phyloP scores from a whole-genome alignment of 2,797 vertebrate genomes.

The Brotula barbata region DNA sequence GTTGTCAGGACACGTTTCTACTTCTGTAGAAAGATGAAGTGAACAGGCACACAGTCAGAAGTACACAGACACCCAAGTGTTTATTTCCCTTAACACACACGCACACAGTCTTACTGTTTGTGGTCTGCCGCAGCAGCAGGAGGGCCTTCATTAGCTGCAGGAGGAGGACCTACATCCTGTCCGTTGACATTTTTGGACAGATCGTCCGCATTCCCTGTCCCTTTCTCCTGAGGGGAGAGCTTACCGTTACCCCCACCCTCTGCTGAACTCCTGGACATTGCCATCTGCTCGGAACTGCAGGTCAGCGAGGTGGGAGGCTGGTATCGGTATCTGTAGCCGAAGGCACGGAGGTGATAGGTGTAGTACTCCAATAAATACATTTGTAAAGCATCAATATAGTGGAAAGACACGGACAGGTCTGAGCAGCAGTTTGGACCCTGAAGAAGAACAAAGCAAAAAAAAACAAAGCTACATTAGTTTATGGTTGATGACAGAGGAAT shows the following conservation, averaged over 20 bases:
- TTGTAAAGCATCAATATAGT: slow-evolving; percentile 70
- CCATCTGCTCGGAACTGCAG: slow-evolving; percentile 13
- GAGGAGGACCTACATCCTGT: slow-evolving; percentile 23
- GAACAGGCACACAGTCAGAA: slow-evolving; percentile 10
- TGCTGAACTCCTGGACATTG: neutral
- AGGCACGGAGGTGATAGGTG: slow-evolving; percentile 80
- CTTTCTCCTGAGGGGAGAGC: slow-evolving; percentile 23
- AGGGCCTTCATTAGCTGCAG: slow-evolving; percentile 38
- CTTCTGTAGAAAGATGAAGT: slow-evolving; percentile 23
- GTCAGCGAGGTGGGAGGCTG: slow-evolving; percentile 56
- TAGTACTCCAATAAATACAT: slow-evolving; percentile 83
- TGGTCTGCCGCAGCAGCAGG: slow-evolving; percentile 30
- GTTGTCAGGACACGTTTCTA: neutral
- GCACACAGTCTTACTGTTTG: slow-evolving; percentile 17
- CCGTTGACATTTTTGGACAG: slow-evolving; percentile 21
- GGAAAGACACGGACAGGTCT: slow-evolving; percentile 83
- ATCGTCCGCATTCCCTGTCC: slow-evolving; percentile 4
- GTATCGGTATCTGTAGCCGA: slow-evolving; percentile 80
- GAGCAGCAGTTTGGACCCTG: slow-evolving; percentile 82
- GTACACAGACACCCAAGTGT: slow-evolving; percentile 8
- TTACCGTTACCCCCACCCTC: slow-evolving; percentile 18
- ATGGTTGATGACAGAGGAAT: too few species aligned
- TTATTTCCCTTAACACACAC: neutral
- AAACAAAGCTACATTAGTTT: too few species aligned
- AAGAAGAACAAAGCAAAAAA: too few species aligned